Base-by-base conservation (phyloP, 2,888 invertebrate species). In the Eupeodes latifasciatus region DNA sequence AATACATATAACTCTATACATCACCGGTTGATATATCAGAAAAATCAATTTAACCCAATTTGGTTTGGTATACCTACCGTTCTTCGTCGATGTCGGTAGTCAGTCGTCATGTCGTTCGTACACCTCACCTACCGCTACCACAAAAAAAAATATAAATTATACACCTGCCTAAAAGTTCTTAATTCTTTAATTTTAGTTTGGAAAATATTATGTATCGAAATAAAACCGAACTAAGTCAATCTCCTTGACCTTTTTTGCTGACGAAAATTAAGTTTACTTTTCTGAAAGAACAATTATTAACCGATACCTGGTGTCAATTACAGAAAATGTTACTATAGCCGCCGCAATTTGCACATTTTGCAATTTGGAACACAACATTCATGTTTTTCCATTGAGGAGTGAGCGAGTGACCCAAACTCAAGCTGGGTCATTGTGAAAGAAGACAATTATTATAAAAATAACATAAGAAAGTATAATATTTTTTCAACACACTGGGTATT, bases 191-290 rank as follows among this genome's bases (percentile, higher is more conserved):
- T 40, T 49, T 53, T 69, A 19, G 53, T n/a, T 16, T 74, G 27
- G 5, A 66, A 64, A 66, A 40, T 5, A 40, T 5, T 40, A 1
- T 40, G 40, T 59, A 51, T 53, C 66, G 76, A 77, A 81, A 77
- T 61, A 61, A 81, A 71, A 75, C 61, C 44, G 34, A 62, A 27
- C 40, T 16, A 11, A 74, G 11, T 51, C 44, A 64, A 64, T 86
- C 64, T 71, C 79, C 79, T 86, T 86, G 82, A 86, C 86, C 83
- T 86, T 79, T 27, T 40, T 79, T 47, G 64, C 27, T 51, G 16
- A 67, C 34, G 61, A 72, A 62, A 75, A 14, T 51, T 10, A 36
- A 47, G 34, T 77, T 66, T 49, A 72, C 40, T 34, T 55, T 16
- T 53, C 6, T n/a, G 10, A 36, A 9, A 47, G 62, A 76, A 64